Percentiles rank a stretch among this genome's conserved stretches.
These are phyloP conservation scores for Scaptomyza tumidula DNA, from an alignment of 2,888 invertebrate genomes.

Conservation along the genomic window DNA sequence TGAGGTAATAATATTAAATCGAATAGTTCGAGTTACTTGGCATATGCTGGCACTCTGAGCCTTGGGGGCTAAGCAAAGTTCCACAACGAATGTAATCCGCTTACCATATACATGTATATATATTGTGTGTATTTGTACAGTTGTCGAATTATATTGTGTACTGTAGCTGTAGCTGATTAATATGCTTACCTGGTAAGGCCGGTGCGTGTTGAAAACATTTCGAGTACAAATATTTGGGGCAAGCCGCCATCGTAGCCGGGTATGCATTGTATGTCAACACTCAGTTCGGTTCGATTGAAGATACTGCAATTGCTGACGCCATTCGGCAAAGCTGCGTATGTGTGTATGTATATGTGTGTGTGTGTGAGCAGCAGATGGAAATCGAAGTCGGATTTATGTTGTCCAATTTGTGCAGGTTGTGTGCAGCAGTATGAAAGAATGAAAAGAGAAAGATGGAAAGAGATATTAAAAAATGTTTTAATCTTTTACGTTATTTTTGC, in stretches of 20 bases:
- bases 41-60: slow-evolving; percentile 50
- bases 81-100: slow-evolving; percentile 49
- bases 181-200: slow-evolving; percentile 84
- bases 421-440: slow-evolving; percentile 64
- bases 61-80: slow-evolving; percentile 25
- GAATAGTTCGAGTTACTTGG: slow-evolving; percentile 36
- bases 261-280: slow-evolving; percentile 92
- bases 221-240: slow-evolving; percentile 93
- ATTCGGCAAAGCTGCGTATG: slow-evolving; percentile 91
- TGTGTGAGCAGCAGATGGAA: slow-evolving; percentile 2
- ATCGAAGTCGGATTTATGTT: slow-evolving; percentile 36
- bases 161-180: slow-evolving; percentile 64
- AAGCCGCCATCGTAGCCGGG: slow-evolving; percentile 95
- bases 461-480: slow-evolving; percentile 3
- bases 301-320: slow-evolving; percentile 93
- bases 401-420: slow-evolving; percentile 43
- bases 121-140: slow-evolving; percentile 20
- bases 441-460: slow-evolving; percentile 13
- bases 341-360: slow-evolving; percentile 62
- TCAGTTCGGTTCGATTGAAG: slow-evolving; percentile 93
- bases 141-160: slow-evolving; percentile 24
- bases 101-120: slow-evolving; percentile 39
- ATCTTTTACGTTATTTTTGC: slow-evolving; percentile 21
- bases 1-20: slow-evolving; percentile 12
- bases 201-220: slow-evolving; percentile 87